Base-by-base conservation (phyloP, 2,888 invertebrate species). In the Sisyra nigra region DNA sequence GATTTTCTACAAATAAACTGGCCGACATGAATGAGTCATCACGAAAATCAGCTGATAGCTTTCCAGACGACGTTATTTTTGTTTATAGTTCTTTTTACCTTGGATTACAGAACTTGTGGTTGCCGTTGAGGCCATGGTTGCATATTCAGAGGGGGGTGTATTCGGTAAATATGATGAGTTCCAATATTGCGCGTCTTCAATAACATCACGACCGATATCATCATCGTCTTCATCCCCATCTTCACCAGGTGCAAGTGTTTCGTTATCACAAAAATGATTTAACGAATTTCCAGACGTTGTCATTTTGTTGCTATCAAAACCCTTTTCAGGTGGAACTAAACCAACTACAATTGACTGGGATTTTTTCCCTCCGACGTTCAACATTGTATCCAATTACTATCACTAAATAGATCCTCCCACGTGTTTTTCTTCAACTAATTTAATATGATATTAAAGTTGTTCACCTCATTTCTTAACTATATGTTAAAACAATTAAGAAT, bases 331-430 rank as follows among this genome's bases (percentile, higher is more conserved):
- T n/a, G 45, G 68, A 50, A 67, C 60, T 51, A 68, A 60, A 42
- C 68, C 69, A 24, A 24, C 24, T 3, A 67, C 68, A 48, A 68
- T 65, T 35, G 68, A 65, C 52, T 71, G 63, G 45, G 72, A 69
- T 44, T 60, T 61, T 38, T 63, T 60, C 51, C 72, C 72, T 54
- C 58, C 59, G 41, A 71, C 69, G 61, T 71, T 67, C 66, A 71
- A 44, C 43, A 48, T 46, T 6, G 24, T 7, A 24, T 7, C 24
- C 5, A 24, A 24, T 5, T 7, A 24, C 3, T 24, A 5, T 5
- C 24, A 24, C 24, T 24, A 24, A 24, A 24, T n/a, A n/a, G 7
- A 24, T 24, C 24, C 24, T 5, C 24, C 24, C 24, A 24, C 24
- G 24, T 24, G 24, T 24, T 24, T 24, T 24, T 24, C 24, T 7